These are phyloP conservation scores for Iselma pallidipennis DNA, from an alignment of 2,888 invertebrate species.

Conservation along the genomic window DNA sequence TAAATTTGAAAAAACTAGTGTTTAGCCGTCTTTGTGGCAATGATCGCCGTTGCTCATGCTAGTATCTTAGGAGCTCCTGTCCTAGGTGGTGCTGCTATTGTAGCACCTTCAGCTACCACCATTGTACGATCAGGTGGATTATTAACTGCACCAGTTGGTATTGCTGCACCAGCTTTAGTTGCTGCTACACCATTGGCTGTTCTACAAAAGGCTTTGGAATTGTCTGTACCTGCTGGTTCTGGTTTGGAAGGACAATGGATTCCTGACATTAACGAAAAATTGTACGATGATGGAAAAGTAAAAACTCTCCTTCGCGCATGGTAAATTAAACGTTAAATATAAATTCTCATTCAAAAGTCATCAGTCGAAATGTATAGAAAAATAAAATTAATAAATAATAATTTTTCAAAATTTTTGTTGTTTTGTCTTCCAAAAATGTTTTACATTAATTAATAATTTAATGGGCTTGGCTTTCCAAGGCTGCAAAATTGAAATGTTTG, in stretches of 20 bases:
- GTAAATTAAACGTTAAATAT: background rate
- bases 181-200: background rate
- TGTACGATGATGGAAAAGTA: constrained; percentile 39
- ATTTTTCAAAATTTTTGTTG: too few species aligned
- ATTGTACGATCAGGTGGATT: background rate
- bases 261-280: constrained; percentile 34
- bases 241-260: constrained; percentile 38
- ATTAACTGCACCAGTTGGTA: background rate
- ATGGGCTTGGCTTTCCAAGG: background rate
- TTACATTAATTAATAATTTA: background rate
- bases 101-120: constrained; percentile 9
- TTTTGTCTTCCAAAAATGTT: too few species aligned
- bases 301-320: constrained; percentile 27
- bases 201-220: background rate
- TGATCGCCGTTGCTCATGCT: constrained; percentile 14
- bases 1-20: constrained; percentile 10
- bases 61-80: constrained; percentile 4
- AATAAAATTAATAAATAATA: background rate
- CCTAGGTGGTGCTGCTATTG: constrained; percentile 9
- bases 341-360: background rate
- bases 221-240: constrained; percentile 29
- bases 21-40: constrained; percentile 17
- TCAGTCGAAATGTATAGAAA: background rate
- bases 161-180: constrained; percentile 5
- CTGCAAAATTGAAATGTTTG: background rate